Conservation (phyloP, 92 coral and sea anemone genomes). For the Bergia sp. region DNA sequence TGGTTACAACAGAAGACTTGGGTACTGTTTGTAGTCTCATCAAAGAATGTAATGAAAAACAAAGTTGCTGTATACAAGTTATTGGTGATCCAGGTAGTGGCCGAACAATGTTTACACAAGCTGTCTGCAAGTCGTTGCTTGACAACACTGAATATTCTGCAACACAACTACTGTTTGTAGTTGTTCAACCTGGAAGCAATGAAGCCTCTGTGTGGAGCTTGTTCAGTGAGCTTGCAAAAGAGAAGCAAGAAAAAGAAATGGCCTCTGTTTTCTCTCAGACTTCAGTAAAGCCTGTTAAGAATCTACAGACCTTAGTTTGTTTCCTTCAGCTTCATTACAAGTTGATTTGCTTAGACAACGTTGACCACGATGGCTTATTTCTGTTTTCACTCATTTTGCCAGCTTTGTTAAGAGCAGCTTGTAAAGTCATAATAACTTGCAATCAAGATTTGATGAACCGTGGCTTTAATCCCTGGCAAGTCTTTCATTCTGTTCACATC, state of each 20-base stretch:
- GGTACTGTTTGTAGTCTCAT: neutral
- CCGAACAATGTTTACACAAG: conserved; percentile 70
- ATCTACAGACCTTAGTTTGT: conserved; percentile 49
- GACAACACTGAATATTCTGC: conserved; percentile 4
- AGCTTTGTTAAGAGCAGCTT: conserved; percentile 44
- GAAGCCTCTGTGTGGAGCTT: conserved; percentile 70
- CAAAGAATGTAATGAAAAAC: neutral
- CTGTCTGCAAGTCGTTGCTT: conserved; percentile 58
- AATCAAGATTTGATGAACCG: neutral
- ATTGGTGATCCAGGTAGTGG: conserved; percentile 93
- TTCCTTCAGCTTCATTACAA: conserved; percentile 63
- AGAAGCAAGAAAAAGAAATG: conserved; percentile 61
- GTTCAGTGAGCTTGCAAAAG: conserved; percentile 66
- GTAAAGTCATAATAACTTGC: conserved; percentile 46
- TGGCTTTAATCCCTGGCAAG: conserved; percentile 21
- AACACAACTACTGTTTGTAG: conserved; percentile 59
- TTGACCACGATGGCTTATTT: conserved; percentile 46
- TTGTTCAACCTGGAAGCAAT: conserved; percentile 57
- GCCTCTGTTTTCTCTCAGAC: conserved; percentile 64
- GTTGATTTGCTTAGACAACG: conserved; percentile 80
- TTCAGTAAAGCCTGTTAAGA: conserved; percentile 52
- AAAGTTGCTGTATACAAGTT: conserved; percentile 38
- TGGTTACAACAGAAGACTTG: neutral
- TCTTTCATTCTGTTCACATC: conserved; percentile 31
- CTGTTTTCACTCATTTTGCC: conserved; percentile 61